A percentile compares a stretch with the other conserved stretches of the same genome.
Conservation (phyloP, 2,113 vertebrate species). For the Hippocampus comes region DNA sequence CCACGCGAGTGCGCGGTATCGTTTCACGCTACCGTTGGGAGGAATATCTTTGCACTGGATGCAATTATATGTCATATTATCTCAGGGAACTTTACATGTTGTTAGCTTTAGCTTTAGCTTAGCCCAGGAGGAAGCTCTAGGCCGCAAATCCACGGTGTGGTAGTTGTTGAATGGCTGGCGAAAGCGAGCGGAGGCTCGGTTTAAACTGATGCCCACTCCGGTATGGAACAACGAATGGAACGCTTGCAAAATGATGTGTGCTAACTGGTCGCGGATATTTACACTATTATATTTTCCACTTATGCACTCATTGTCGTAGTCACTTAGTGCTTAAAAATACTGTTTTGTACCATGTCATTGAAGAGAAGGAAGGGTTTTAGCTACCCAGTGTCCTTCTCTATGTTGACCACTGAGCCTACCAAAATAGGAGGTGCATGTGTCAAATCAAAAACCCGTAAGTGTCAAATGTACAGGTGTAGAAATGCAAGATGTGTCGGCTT, state of each 20-base stretch:
- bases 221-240: neutral
- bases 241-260: neutral
- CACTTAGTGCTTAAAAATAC: neutral
- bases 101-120: conserved; percentile 60
- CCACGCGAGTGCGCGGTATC: conserved; percentile 1
- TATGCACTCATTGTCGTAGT: neutral
- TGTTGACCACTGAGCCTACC: no score
- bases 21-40: neutral
- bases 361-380: no score
- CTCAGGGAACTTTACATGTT: neutral
- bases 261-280: neutral
- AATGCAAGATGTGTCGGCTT: no score
- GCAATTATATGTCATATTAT: neutral
- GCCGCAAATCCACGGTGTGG: conserved; percentile 64
- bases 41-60: neutral
- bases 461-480: no score
- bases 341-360: neutral
- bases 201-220: neutral
- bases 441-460: no score
- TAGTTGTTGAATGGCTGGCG: conserved; percentile 45
- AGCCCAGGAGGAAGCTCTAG: conserved; percentile 20
- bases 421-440: no score
- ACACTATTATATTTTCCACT: neutral
- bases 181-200: conserved; percentile 22
- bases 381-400: no score